These are phyloP conservation scores for Muscina levida DNA, from an alignment of 2,888 invertebrate genomes.

Conservation along the genomic window DNA sequence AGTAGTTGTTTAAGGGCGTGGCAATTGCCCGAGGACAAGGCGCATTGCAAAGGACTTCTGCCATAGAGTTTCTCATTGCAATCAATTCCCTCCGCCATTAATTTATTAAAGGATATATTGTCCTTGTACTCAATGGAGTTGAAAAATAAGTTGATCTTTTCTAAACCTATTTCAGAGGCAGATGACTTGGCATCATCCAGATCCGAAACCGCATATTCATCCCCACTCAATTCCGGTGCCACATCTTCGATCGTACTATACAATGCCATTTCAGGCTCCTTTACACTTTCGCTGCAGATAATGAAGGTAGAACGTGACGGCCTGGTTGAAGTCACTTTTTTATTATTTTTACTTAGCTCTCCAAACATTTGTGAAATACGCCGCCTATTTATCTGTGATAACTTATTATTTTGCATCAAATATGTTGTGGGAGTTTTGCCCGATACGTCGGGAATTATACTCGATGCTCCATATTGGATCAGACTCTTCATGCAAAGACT, in stretches of 20 bases:
- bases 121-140: slow-evolving; percentile 82
- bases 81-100: slow-evolving; percentile 81
- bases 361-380: no score
- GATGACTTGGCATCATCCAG: slow-evolving; percentile 64
- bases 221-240: slow-evolving; percentile 82
- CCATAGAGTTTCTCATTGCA: slow-evolving; percentile 75
- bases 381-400: slow-evolving; percentile 67
- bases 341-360: no score
- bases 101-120: slow-evolving; percentile 80
- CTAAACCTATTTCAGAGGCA: no score
- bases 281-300: no score
- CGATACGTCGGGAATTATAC: slow-evolving; percentile 76
- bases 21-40: slow-evolving; percentile 83
- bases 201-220: slow-evolving; percentile 73
- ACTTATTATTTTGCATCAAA: slow-evolving; percentile 73
- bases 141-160: slow-evolving; percentile 70
- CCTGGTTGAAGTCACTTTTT: no score
- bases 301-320: no score
- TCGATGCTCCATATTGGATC: slow-evolving; percentile 75
- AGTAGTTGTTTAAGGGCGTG: slow-evolving; percentile 73
- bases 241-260: slow-evolving; percentile 77
- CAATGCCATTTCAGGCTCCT: slow-evolving; percentile 5
- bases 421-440: slow-evolving; percentile 76
- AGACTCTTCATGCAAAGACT: slow-evolving; percentile 73
- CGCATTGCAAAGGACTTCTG: slow-evolving; percentile 82